A percentile compares a stretch with the other conserved stretches of the same genome.
Conservation (phyloP, 35 echinoderm and acorn worm genomes). For the Heliocidaris erythrogramma region DNA sequence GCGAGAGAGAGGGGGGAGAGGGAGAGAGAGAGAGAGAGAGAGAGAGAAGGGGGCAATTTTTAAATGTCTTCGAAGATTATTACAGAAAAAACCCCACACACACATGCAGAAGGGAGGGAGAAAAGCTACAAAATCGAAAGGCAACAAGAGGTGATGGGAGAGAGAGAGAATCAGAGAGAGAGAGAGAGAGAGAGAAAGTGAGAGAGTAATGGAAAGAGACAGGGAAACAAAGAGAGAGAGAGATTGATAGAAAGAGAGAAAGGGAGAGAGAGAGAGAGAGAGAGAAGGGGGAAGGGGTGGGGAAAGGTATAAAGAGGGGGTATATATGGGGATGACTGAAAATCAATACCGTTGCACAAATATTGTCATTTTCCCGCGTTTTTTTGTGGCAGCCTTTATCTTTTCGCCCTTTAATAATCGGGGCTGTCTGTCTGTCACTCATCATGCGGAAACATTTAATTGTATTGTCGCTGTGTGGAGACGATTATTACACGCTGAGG, state of each 20-base stretch:
- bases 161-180: too few species aligned
- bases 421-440: slow-evolving; percentile 33
- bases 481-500: not conserved
- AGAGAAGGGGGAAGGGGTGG: not conserved
- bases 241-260: not conserved
- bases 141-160: too few species aligned
- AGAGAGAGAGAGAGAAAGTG: too few species aligned
- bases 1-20: too few species aligned
- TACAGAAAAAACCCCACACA: too few species aligned
- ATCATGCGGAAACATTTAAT: slow-evolving; percentile 30
- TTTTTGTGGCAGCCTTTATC: slow-evolving; percentile 14
- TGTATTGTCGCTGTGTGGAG: slow-evolving; percentile 6
- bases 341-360: slow-evolving; percentile 43
- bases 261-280: not conserved
- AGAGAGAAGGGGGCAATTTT: too few species aligned
- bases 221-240: not conserved
- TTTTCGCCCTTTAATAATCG: not conserved
- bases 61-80: too few species aligned
- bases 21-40: too few species aligned
- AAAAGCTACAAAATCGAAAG: too few species aligned
- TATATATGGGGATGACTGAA: not conserved
- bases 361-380: slow-evolving; percentile 24
- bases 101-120: too few species aligned
- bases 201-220: not conserved
- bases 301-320: not conserved